phyloP scores from a whole-genome alignment of 2,888 invertebrate genomes.

The Agrochola macilenta region DNA sequence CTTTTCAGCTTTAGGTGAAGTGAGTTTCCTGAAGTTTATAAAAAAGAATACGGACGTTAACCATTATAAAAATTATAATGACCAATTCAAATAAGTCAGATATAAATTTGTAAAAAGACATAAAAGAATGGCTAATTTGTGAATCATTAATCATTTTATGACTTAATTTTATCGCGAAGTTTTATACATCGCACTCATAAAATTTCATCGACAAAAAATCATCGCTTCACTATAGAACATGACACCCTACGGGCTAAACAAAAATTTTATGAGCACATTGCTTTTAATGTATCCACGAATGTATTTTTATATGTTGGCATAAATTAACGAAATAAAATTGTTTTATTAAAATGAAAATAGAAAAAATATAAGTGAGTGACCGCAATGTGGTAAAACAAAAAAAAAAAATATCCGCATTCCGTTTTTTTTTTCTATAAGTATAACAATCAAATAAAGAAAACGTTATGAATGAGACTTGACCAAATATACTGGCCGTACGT shows the following conservation, averaged over 20 bases:
- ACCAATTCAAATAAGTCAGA: conserved; percentile 4
- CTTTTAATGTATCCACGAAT: conserved; percentile 72
- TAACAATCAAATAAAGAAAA: conserved; percentile 37
- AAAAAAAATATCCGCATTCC: conserved; percentile 26
- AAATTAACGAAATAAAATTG: conserved; percentile 68
- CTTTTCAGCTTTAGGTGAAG: background rate
- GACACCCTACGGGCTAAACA: conserved; percentile 76
- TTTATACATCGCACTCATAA: conserved; percentile 52
- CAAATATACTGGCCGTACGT: conserved; percentile 25
- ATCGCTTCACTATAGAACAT: conserved; percentile 73
- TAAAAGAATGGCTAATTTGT: conserved; percentile 41
- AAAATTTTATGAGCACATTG: conserved; percentile 77
- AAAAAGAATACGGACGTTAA: background rate
- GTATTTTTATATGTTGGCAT: conserved; percentile 67
- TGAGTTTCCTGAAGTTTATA: background rate
- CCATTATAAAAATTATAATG: conserved; percentile 26
- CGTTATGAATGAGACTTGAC: conserved; percentile 55
- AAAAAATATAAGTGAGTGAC: conserved; percentile 61
- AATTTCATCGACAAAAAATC: conserved; percentile 66
- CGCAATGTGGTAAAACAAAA: conserved; percentile 33
- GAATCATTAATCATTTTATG: conserved; percentile 51
- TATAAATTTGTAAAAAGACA: conserved; percentile 5
- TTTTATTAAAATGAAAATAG: conserved; percentile 58
- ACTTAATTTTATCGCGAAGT: conserved; percentile 49
- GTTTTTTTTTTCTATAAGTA: conserved; percentile 28